A percentile compares a stretch with the other conserved stretches of the same genome.
Evolutionary conservation across 2,888 invertebrate species (phyloP).

Genomic region (Odontocerum albicorne): DNA sequence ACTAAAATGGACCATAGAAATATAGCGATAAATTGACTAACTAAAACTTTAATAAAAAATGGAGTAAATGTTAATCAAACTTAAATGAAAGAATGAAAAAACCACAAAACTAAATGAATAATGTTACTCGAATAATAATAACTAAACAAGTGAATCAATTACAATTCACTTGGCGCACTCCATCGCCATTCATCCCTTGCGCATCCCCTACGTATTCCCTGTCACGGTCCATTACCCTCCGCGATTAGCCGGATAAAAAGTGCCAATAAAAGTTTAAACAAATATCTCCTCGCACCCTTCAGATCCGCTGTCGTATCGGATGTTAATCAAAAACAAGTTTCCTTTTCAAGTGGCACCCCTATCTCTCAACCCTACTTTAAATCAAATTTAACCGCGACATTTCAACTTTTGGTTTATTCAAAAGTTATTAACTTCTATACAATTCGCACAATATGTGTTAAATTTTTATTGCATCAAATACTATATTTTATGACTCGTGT

Average conservation of each 20-base stretch:
- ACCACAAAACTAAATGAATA: too few relatives aligned
- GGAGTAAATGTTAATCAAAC: too few relatives aligned
- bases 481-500: too few relatives aligned
- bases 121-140: too few relatives aligned
- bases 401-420: neutral
- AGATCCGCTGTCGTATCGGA: too few relatives aligned
- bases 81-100: too few relatives aligned
- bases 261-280: conserved; percentile 22
- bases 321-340: conserved; percentile 14
- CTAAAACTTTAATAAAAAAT: too few relatives aligned
- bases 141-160: conserved; percentile 14
- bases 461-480: conserved; percentile 7
- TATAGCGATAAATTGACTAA: too few relatives aligned
- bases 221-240: conserved; percentile 19
- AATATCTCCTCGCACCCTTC: conserved; percentile 4
- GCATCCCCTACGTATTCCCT: neutral
- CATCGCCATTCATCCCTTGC: too few relatives aligned
- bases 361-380: neutral
- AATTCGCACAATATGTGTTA: conserved; percentile 1
- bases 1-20: too few relatives aligned
- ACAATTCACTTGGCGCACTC: conserved; percentile 3
- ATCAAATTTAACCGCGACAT: conserved; percentile 5
- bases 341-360: conserved; percentile 1
- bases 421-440: conserved; percentile 5
- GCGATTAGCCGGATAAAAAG: conserved; percentile 16